A percentile compares a stretch with the other conserved stretches of the same genome.
phyloP scores from a whole-genome alignment of 2,888 invertebrate species.

The Cryptus armator region DNA sequence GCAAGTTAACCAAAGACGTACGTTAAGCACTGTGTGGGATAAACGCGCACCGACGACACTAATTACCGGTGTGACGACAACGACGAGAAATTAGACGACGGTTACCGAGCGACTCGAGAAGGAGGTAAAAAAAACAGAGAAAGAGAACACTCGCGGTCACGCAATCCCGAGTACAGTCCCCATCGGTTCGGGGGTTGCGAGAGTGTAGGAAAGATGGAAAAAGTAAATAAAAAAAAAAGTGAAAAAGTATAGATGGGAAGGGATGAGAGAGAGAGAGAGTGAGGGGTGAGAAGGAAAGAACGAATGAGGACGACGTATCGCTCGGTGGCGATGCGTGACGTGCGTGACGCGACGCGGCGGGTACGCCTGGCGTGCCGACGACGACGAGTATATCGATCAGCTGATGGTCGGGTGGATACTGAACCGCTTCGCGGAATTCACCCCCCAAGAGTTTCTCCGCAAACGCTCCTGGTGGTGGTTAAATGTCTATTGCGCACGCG shows the following conservation, averaged over 20 bases:
- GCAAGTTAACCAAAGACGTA: not conserved
- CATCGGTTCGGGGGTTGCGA: conserved; percentile 25
- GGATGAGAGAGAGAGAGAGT: conserved; percentile 26
- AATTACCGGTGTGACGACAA: conserved; percentile 17
- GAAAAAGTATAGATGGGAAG: not conserved
- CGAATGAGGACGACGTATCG: conserved; percentile 36
- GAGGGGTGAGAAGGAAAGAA: conserved; percentile 69
- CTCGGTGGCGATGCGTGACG: conserved; percentile 61
- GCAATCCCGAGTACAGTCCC: conserved; percentile 30
- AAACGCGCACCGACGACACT: conserved; percentile 52
- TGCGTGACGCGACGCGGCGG: conserved; percentile 65
- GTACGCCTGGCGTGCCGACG: conserved; percentile 64
- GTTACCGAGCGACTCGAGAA: conserved; percentile 9
- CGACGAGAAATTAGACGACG: conserved; percentile 3
- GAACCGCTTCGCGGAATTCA: conserved; percentile 82
- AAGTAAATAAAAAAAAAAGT: not conserved
- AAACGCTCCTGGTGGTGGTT: conserved; percentile 68
- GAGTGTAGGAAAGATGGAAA: conserved; percentile 19
- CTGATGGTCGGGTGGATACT: conserved; percentile 84
- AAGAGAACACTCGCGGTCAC: conserved; percentile 46
- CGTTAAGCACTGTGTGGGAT: conserved; percentile 7
- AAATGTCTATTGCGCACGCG: conserved; percentile 77
- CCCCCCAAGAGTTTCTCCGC: conserved; percentile 68
- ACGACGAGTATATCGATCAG: conserved; percentile 81
- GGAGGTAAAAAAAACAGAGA: not conserved